A percentile compares a stretch with the other conserved stretches of the same genome.
phyloP scores from a whole-genome alignment of 2,797 vertebrate species.

The Enteromius paludinosus region DNA sequence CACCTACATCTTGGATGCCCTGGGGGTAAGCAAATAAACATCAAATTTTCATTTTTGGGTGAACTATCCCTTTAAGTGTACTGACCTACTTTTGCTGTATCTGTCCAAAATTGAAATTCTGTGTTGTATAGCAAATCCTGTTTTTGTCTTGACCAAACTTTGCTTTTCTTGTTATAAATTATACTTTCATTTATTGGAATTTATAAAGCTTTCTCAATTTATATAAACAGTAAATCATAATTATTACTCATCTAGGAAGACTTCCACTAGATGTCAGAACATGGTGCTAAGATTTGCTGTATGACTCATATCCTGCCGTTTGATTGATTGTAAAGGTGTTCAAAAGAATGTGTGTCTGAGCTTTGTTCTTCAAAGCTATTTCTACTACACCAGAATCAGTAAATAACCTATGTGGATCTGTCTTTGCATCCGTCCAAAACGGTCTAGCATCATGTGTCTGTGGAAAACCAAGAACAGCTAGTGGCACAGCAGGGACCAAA shows the following conservation, averaged over 20 bases:
- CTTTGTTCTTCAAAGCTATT: slow-evolving; percentile 2
- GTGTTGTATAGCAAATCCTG: too few species aligned
- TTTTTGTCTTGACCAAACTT: background rate
- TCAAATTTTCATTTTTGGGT: too few species aligned
- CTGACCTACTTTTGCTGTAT: too few species aligned
- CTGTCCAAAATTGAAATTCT: too few species aligned
- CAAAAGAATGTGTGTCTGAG: background rate
- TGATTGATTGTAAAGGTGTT: background rate
- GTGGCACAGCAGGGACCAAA: slow-evolving; percentile 7
- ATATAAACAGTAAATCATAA: background rate
- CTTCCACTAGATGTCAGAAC: slow-evolving; percentile 8
- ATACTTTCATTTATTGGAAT: background rate
- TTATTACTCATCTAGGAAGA: background rate
- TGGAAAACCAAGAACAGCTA: background rate
- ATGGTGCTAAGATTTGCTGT: background rate
- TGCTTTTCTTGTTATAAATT: background rate
- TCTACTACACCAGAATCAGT: background rate
- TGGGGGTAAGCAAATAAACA: too few species aligned
- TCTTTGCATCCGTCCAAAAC: background rate
- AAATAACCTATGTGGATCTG: background rate
- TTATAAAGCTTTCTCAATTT: background rate
- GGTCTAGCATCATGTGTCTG: background rate
- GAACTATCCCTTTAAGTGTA: too few species aligned
- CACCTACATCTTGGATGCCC: too few species aligned
- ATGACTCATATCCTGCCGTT: background rate